Base-by-base conservation (phyloP, 2,797 vertebrate genomes). In the Pipistrellus nathusii region DNA sequence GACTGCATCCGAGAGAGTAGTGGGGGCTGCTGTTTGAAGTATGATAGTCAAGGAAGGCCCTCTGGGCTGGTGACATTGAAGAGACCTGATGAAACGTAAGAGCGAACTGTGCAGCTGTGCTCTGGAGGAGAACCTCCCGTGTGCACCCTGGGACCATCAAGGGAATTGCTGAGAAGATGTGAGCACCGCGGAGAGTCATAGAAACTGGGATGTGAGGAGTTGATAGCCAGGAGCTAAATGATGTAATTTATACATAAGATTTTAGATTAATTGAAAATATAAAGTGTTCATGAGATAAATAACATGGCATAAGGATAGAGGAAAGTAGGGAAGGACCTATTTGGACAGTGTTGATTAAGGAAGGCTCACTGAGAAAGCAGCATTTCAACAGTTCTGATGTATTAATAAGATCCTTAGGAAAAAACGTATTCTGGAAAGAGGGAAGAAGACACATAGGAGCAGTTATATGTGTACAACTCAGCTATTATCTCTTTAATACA, bases 321-420 rank as follows among this genome's bases (percentile, higher is more conserved):
- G 62, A 53, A 64, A 75, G 85, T 76, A 21, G 35, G 23, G 30
- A 62, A 90, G 20, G 7, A 55, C 13, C 38, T 48, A 18, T 15
- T 87, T 66, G 46, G 35, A 32, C 83, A n/a, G 30, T 21, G 10
- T 32, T 76, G 57, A 18, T 68, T n/a, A 62, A 91, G 35, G 35
- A 89, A 84, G 15, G 4, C 21, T 94, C 46, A 27, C 25, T 14
- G 44, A 92, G 48, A 81, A 92, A 85, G 82, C 13, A 85, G 93
- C 81, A 69, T 90, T 68, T 92, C 76, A 68, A 82, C 48, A 10
- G 2, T 46, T 81, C 76, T 68, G 35, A 69, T 64, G 5, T 78
- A 41, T 48, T 90, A 76, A 27, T 38, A 76, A 25, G 30, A 53
- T 41, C 27, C 38, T 59, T 41, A 71, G 44, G n/a, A 75, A 92